Evolutionary conservation across 2,888 invertebrate species (phyloP).

Genomic region (Lasius fuliginosus): DNA sequence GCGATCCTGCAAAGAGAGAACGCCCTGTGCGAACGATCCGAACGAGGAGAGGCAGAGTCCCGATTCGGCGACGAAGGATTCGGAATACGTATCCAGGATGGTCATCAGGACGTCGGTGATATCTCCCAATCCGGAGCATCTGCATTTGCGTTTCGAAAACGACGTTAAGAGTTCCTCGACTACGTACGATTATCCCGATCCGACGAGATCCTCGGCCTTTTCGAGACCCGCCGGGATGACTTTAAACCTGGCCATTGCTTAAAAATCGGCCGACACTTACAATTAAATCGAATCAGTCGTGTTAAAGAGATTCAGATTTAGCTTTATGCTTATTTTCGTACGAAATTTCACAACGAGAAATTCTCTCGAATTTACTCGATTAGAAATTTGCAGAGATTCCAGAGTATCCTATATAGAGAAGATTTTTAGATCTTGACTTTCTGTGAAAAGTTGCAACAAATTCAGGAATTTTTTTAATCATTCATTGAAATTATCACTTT

Average conservation of each 20-base stretch:
- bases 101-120: slow-evolving; percentile 87
- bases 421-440: not conserved
- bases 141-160: slow-evolving; percentile 69
- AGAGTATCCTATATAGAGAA: not conserved
- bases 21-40: slow-evolving; percentile 48
- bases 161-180: slow-evolving; percentile 69
- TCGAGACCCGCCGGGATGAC: slow-evolving; percentile 80
- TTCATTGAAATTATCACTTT: not conserved
- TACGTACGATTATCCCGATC: slow-evolving; percentile 69
- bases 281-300: not conserved
- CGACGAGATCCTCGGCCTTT: slow-evolving; percentile 80
- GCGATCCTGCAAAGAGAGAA: slow-evolving; percentile 69
- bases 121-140: slow-evolving; percentile 87
- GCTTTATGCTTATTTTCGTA: not conserved
- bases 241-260: slow-evolving; percentile 82
- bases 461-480: not conserved
- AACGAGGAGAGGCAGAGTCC: slow-evolving; percentile 33
- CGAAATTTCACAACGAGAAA: slow-evolving; percentile 3
- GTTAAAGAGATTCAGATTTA: not conserved
- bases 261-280: not conserved
- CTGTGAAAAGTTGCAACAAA: not conserved
- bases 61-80: slow-evolving; percentile 54
- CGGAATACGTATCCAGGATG: slow-evolving; percentile 84
- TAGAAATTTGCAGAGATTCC: not conserved
- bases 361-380: not conserved